These are phyloP conservation scores for Pseudopodoces humilis DNA, from an alignment of 2,113 vertebrate species.

Conservation along the genomic window DNA sequence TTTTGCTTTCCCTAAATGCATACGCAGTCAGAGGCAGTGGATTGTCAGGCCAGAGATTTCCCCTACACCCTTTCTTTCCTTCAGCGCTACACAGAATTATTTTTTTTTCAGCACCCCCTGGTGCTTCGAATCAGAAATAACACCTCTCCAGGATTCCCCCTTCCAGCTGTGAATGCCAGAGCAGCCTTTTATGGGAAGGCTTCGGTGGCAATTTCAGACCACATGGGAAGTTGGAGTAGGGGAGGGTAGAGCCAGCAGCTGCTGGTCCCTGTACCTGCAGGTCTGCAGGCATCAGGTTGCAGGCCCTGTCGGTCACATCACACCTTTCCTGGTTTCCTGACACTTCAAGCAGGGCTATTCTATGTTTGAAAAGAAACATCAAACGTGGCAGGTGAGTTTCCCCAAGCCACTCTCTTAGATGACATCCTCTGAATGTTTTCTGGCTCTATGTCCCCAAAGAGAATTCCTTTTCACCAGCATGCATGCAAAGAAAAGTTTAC, in stretches of 20 bases:
- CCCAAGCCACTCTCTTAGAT: conserved; percentile 32
- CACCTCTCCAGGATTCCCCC: not conserved
- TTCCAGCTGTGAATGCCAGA: not conserved
- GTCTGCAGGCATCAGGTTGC: not conserved
- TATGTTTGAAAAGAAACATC: not conserved
- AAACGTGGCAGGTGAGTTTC: conserved; percentile 37
- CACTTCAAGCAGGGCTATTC: not conserved
- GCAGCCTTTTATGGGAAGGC: not conserved
- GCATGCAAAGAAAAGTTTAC: not conserved
- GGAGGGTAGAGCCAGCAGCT: not conserved
- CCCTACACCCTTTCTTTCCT: not conserved
- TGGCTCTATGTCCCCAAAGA: not conserved
- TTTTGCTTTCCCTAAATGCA: not conserved
- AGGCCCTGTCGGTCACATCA: not conserved
- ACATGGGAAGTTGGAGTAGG: not conserved
- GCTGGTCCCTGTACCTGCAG: not conserved
- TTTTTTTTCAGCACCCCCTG: not conserved
- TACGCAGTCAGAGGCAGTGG: not conserved
- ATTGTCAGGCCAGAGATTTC: not conserved
- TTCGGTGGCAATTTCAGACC: not conserved
- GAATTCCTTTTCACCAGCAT: not conserved
- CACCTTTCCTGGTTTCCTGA: not conserved
- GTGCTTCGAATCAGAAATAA: not conserved
- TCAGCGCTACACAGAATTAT: not conserved
- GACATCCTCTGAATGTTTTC: not conserved